Base-by-base conservation (phyloP, 23 tunicate species). In the Ciona savignyi region DNA sequence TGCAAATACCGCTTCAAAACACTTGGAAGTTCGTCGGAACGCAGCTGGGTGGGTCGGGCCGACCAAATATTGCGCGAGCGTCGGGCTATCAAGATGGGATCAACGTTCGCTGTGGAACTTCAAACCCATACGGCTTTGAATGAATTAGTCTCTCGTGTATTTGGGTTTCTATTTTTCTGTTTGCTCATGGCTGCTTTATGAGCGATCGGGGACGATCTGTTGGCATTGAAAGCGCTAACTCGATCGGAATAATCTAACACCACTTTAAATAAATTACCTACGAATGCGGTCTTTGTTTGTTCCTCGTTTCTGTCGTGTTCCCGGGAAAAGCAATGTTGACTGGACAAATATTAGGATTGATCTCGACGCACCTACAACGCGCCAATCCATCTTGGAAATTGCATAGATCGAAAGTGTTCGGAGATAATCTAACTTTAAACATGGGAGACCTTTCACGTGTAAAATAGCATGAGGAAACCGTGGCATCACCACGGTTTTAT, bases 171-270 rank as follows among this genome's bases (percentile, higher is more conserved):
- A 42, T 42, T 42, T 42, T 6, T 42, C 56, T 42, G 56, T 42
- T 42, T 42, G 56, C 56, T 42, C 56, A 42, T 42, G 56, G 15
- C 56, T 42, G 56, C 56, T 42, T 42, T 15, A 42, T 42, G 56
- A 42, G 56, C 56, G 56, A 42, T 42, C 56, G 56, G 15, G 56
- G 11, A 9, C 56, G 56, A 15, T 15, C 56, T 15, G 56, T n/a
- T n/a, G 56, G 11, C 9, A 6, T 42, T 42, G 56, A 42, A 42
- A 42, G 56, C 56, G 56, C 15, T 42, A 42, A 42, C 56, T 42
- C 56, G 56, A 42, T 42, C 56, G 56, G 56, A 42, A 42, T 42
- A 42, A 42, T 42, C 56, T 42, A 42, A 42, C 56, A 42, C 56
- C 56, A 42, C 56, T 42, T 42, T 42, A 42, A 42, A 42, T 42